phyloP scores from a whole-genome alignment of 2,888 invertebrate genomes.

The Lithophane leautieri region DNA sequence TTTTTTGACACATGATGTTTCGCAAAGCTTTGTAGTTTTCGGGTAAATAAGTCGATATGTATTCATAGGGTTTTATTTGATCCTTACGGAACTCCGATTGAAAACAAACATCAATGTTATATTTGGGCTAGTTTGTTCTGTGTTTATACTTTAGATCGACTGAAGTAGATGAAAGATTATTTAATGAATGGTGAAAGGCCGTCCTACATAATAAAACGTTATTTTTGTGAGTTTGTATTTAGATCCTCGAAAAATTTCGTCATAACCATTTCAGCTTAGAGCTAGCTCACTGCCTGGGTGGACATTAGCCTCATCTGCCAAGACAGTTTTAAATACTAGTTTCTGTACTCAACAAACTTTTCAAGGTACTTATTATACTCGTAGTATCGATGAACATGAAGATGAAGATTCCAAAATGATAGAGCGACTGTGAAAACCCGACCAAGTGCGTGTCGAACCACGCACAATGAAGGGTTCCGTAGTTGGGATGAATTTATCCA shows the following conservation, averaged over 20 bases:
- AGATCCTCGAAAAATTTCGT: not conserved
- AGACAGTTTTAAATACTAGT: not conserved
- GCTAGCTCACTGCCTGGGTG: not conserved
- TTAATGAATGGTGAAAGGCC: not conserved
- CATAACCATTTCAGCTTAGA: not conserved
- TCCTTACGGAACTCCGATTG: constrained; percentile 28
- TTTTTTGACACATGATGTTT: not conserved
- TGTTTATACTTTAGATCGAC: not conserved
- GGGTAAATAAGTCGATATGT: constrained; percentile 50
- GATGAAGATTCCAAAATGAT: not conserved
- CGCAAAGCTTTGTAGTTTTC: constrained; percentile 32
- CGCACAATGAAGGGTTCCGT: too few species aligned
- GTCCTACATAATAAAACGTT: not conserved
- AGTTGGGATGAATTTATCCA: too few species aligned
- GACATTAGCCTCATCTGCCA: not conserved
- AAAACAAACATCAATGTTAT: constrained; percentile 33
- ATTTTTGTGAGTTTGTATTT: not conserved
- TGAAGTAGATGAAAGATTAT: not conserved
- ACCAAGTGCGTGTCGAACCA: too few species aligned
- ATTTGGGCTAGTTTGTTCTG: not conserved
- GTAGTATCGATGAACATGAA: not conserved
- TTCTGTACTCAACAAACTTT: too few species aligned
- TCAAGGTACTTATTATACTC: too few species aligned
- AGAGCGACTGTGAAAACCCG: not conserved
- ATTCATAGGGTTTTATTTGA: constrained; percentile 57